Conservation (phyloP, 2,113 vertebrate genomes). For the Hemibagrus wyckioides region DNA sequence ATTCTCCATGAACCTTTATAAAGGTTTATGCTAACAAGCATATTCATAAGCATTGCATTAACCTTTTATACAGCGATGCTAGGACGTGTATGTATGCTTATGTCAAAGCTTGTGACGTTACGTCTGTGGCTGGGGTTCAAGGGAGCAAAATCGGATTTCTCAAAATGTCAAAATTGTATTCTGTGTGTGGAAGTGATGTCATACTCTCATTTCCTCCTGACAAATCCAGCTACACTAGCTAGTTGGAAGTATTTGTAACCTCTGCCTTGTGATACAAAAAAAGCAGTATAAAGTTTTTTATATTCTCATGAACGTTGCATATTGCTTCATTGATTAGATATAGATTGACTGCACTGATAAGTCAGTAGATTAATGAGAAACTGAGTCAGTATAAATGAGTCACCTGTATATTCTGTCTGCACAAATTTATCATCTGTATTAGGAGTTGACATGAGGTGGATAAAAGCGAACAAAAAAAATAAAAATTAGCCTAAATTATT, state of each 20-base stretch:
- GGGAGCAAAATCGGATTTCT: neutral
- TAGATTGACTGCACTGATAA: neutral
- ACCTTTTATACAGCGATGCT: neutral
- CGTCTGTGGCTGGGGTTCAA: neutral
- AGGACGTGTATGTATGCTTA: neutral
- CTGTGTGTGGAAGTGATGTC: neutral
- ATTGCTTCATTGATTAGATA: no score
- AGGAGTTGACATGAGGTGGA: no score
- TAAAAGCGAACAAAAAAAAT: no score
- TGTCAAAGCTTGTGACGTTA: neutral
- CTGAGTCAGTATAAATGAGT: neutral
- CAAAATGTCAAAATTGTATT: neutral
- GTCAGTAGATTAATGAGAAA: neutral
- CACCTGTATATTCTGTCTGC: neutral
- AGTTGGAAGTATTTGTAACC: neutral
- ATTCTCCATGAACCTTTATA: neutral
- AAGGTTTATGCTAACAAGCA: neutral
- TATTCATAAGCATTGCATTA: neutral
- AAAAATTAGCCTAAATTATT: neutral
- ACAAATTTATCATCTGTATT: neutral
- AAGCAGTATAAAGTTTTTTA: neutral
- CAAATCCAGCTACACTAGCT: neutral
- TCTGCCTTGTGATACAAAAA: neutral
- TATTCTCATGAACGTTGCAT: neutral
- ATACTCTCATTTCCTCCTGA: neutral